Conservation (phyloP, 23 tunicate species). For the Halocynthia aurantium region DNA sequence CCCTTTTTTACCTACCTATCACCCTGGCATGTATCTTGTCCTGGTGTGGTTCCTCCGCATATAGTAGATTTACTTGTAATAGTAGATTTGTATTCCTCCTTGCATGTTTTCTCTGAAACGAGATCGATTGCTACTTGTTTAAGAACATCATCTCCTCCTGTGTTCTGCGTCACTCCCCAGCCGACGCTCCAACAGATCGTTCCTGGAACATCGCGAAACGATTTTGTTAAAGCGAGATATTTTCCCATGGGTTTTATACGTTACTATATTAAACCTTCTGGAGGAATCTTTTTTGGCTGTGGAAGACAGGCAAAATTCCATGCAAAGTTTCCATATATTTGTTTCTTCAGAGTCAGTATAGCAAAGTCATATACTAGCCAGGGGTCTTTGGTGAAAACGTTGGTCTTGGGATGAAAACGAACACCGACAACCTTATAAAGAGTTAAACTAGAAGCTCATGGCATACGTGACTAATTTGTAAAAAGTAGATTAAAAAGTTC, state of each 20-base stretch:
- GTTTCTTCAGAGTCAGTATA: neutral
- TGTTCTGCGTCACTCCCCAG: neutral
- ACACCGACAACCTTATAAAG: neutral
- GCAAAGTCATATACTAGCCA: constrained; percentile 15
- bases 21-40: constrained; percentile 12
- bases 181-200: neutral
- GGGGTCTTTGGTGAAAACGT: neutral
- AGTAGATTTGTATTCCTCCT: neutral
- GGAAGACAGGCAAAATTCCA: neutral
- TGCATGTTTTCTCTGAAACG: constrained; percentile 3
- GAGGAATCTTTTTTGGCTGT: neutral
- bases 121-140: neutral
- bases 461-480: too few relatives aligned
- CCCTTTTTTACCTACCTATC: neutral
- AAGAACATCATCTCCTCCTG: neutral
- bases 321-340: neutral
- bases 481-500: neutral
- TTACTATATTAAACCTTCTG: neutral
- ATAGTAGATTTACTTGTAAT: neutral
- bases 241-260: neutral
- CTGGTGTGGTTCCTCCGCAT: neutral
- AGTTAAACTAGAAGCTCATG: neutral
- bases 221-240: neutral
- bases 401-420: neutral
- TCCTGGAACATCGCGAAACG: neutral